These are phyloP conservation scores for Daphoenositta chrysoptera DNA, from an alignment of 2,113 vertebrate genomes.

Conservation along the genomic window DNA sequence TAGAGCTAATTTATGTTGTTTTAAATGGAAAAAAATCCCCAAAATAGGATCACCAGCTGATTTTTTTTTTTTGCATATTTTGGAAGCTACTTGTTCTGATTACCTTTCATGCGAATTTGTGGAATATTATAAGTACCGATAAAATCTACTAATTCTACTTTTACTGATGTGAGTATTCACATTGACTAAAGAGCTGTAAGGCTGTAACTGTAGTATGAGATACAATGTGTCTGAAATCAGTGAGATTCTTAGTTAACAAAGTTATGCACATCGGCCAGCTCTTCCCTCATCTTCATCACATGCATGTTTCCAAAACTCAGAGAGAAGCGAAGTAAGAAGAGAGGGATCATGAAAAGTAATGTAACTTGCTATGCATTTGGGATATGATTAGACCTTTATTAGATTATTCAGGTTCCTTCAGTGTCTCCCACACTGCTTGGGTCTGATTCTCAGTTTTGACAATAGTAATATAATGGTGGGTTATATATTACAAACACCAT, in stretches of 20 bases:
- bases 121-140: not conserved
- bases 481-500: not conserved
- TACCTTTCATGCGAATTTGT: not conserved
- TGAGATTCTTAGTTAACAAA: not conserved
- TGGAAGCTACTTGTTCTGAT: not conserved
- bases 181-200: not conserved
- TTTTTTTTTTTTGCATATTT: not conserved
- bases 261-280: not conserved
- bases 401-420: not conserved
- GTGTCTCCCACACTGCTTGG: not conserved
- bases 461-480: not conserved
- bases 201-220: not conserved
- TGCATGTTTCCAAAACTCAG: not conserved
- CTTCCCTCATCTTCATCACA: not conserved
- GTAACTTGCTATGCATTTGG: not conserved
- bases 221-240: accelerated
- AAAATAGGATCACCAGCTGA: not conserved
- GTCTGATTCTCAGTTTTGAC: not conserved
- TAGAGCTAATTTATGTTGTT: not conserved
- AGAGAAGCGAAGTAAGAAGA: not conserved
- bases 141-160: not conserved
- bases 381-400: not conserved
- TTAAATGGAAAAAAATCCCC: not conserved
- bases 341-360: not conserved
- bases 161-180: not conserved